Evolutionary conservation across 1,140 invertebrate species (phyloP).

Genomic region (Heliconius hermathena): DNA sequence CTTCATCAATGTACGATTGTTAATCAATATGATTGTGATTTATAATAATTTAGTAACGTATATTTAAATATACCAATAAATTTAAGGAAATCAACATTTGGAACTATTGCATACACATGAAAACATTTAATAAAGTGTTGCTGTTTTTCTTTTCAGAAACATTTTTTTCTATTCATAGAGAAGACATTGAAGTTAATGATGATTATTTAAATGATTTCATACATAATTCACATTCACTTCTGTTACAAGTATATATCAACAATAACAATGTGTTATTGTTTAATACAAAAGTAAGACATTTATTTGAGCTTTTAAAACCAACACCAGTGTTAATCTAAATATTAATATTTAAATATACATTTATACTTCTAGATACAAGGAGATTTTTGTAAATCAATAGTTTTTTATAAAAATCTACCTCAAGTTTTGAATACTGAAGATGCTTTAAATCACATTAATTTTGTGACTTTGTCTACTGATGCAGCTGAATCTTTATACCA

Average conservation of each 20-base stretch:
- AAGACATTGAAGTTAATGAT: constrained; percentile 35
- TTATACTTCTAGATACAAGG: constrained; percentile 59
- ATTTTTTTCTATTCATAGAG: constrained; percentile 46
- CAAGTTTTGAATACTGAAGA: constrained; percentile 50
- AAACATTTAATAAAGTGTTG: neutral
- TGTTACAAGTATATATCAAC: constrained; percentile 56
- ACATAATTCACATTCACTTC: constrained; percentile 58
- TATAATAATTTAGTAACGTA: too few species aligned
- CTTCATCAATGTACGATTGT: too few species aligned
- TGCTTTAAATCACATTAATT: constrained; percentile 58
- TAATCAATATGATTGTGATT: too few species aligned
- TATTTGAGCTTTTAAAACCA: neutral
- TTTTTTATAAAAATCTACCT: constrained; percentile 67
- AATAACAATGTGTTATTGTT: constrained; percentile 48
- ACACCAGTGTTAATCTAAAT: neutral
- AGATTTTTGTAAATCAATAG: constrained; percentile 55
- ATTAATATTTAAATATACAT: neutral
- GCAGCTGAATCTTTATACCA: constrained; percentile 67
- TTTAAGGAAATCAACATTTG: neutral
- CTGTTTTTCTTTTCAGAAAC: constrained; percentile 52
- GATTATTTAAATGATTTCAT: constrained; percentile 63
- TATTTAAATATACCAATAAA: neutral
- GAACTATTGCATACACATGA: neutral
- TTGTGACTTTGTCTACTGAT: constrained; percentile 59
- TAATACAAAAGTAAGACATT: constrained; percentile 50